Evolutionary conservation across 2,888 invertebrate genomes (phyloP), one percentile per base, ranked within the genome.

Genomic region (Sinohyriopsis cumingii): DNA sequence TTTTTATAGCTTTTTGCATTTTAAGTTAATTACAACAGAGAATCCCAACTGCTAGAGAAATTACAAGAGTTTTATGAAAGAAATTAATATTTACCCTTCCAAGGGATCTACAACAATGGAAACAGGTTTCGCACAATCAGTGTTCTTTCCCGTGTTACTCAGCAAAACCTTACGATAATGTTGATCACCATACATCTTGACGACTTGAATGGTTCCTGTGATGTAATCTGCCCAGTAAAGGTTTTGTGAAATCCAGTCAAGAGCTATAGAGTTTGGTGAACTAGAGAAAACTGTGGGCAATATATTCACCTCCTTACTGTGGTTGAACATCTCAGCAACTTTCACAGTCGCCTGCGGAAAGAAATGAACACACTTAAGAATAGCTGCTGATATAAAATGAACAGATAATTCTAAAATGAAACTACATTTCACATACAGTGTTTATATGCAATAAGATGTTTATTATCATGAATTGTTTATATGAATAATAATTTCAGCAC

Each of bases 191-290:
- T 96, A 96, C 1, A 88, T 64, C 56, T 81, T 78, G 73, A 86
- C 81, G 19, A 86, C 85, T 91, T 98, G 97, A 76, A 99, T 95
- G 79, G 96, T 97, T 68, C 96, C 95, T 2, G 79, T 86, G 33
- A 87, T 75, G 56, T 94, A 93, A 86, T 98, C 98, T 45, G 96
- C 97, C 89, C 98, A 94, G 89, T 95, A 98, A 55, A 99, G 90
- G 91, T 99, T 99, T 68, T 97, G 92, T 5, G 98, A 98, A 28
- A 98, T 92, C 98, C 99, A 99, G 89, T 99, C 99, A 86, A 98
- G 95, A 0, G 98, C 98, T 59, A 99, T 93, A 0, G 95, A 93
- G 55, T 95, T 95, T 0, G 98, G 96, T 0, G 96, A 94, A 0
- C 98, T 97, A 15, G 97, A 68, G 65, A 83, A 80, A 15, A 64